Conservation (phyloP, 2,888 invertebrate species). For the Polia nebulosa region DNA sequence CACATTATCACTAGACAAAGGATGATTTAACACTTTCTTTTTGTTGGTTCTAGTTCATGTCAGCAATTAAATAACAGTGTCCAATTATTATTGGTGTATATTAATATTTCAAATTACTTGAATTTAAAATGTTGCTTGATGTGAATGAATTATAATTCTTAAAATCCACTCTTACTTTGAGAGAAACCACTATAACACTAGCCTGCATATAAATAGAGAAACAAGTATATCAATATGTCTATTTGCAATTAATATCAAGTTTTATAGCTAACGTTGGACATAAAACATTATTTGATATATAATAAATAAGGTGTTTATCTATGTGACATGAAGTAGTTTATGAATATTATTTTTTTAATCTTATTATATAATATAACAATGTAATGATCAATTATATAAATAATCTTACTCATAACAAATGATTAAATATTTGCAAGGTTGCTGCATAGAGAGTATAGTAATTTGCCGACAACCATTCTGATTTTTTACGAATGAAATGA, state of each 20-base stretch:
- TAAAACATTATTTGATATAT: slow-evolving; percentile 31
- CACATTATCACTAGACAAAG: not conserved
- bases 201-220: slow-evolving; percentile 16
- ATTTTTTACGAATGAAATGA: slow-evolving; percentile 12
- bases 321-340: slow-evolving; percentile 33
- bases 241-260: slow-evolving; percentile 22
- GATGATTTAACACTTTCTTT: not conserved
- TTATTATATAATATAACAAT: slow-evolving; percentile 61
- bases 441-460: slow-evolving; percentile 28
- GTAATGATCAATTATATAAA: slow-evolving; percentile 47
- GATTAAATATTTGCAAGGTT: slow-evolving; percentile 43
- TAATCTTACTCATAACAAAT: slow-evolving; percentile 38
- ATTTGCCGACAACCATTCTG: slow-evolving; percentile 28
- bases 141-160: slow-evolving; percentile 5
- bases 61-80: not conserved
- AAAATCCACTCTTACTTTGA: not conserved
- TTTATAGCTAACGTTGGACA: slow-evolving; percentile 24
- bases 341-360: slow-evolving; percentile 40
- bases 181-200: slow-evolving; percentile 21
- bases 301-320: slow-evolving; percentile 23
- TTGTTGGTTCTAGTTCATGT: not conserved
- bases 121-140: not conserved
- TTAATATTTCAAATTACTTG: slow-evolving; percentile 15
- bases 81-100: not conserved
- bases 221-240: slow-evolving; percentile 37